These are phyloP conservation scores for Zapus hudsonius DNA, from an alignment of 2,113 vertebrate species.

Conservation along the genomic window DNA sequence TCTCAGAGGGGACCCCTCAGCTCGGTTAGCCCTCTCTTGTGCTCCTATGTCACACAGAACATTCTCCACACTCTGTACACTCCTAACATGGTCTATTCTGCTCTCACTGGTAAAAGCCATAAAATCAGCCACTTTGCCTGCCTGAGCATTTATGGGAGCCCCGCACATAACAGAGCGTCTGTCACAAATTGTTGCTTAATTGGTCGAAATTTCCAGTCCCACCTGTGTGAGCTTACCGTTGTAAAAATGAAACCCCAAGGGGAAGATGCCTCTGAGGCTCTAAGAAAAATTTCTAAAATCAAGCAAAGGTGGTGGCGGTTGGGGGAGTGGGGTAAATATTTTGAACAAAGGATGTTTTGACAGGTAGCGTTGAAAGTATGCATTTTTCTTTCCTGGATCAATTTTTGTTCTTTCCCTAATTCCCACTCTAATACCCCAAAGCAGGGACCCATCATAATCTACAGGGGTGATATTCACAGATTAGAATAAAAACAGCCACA, in stretches of 20 bases:
- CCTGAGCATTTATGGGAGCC: not conserved
- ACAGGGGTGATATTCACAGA: conserved; percentile 62
- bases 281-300: conserved; percentile 45
- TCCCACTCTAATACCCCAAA: conserved; percentile 69
- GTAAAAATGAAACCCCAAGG: not conserved
- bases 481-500: conserved; percentile 74
- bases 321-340: not conserved
- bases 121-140: not conserved
- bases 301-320: not conserved
- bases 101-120: rapidly evolving
- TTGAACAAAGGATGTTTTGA: conserved; percentile 61
- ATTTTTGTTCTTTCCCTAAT: conserved; percentile 42
- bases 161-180: not conserved
- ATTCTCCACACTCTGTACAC: not conserved
- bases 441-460: conserved; percentile 60
- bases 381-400: conserved; percentile 65
- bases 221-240: not conserved
- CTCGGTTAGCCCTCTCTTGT: not conserved
- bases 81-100: not conserved
- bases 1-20: not conserved
- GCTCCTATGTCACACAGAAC: rapidly evolving
- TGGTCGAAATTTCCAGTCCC: not conserved
- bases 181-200: not conserved
- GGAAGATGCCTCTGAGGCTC: not conserved
- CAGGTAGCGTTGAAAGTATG: conserved; percentile 59